Conservation (phyloP, 2,113 vertebrate genomes). For the Mus pahari region DNA sequence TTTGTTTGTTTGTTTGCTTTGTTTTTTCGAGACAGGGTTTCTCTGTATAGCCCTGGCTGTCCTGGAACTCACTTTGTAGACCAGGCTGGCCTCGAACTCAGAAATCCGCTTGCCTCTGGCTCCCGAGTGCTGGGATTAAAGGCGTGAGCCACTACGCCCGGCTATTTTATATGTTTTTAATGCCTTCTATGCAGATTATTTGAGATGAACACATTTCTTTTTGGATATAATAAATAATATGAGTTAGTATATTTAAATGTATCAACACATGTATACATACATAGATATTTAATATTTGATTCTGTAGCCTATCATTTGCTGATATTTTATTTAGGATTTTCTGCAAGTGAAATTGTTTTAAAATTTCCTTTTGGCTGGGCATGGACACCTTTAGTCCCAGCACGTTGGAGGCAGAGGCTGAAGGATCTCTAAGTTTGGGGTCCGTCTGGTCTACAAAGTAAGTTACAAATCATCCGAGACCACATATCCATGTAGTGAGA, state of each 20-base stretch:
- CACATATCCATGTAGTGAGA: not conserved
- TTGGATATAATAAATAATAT: slow-evolving; percentile 9
- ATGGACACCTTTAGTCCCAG: not conserved
- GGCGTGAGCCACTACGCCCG: too few species aligned
- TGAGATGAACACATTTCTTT: not conserved
- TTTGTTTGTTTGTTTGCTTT: too few species aligned
- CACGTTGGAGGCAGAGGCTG: not conserved
- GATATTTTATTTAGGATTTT: not conserved
- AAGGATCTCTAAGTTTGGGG: not conserved
- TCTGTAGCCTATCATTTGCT: not conserved
- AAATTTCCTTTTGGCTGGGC: not conserved
- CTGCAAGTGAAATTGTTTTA: not conserved
- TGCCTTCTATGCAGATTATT: not conserved
- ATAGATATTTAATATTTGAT: not conserved
- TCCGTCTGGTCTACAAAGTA: not conserved
- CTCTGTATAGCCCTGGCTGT: not conserved
- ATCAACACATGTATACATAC: not conserved
- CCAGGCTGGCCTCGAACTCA: too few species aligned
- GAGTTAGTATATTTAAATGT: not conserved
- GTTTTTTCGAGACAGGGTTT: too few species aligned
- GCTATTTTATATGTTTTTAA: slow-evolving; percentile 24
- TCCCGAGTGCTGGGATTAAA: too few species aligned
- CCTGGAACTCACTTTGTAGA: not conserved
- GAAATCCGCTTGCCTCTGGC: not conserved
- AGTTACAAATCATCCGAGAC: not conserved